Evolutionary conservation across 2,888 invertebrate species (phyloP), one percentile per base, ranked within the genome.

Genomic region (Agrochola lota): DNA sequence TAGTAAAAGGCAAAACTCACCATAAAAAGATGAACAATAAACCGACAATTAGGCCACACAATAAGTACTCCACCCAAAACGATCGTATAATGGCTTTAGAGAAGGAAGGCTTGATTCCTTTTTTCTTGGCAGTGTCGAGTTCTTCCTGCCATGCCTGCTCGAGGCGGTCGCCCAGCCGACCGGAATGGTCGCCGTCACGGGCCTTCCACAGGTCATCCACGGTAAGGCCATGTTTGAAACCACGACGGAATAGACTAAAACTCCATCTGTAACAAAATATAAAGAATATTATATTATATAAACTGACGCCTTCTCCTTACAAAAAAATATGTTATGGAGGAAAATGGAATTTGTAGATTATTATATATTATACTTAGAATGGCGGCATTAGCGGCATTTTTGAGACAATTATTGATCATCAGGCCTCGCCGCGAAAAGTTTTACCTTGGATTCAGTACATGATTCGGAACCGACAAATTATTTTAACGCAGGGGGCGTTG

Each of bases 111-210:
- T 97, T 96, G 57, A 93, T 92, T n/a, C 96, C 96, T 69, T 93
- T 92, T 78, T 93, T 93, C 69, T 95, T 94, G 1, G 97, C 96
- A 64, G 92, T 92, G 67, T 94, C 92, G 35, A 97, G 83, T 92
- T 98, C 98, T 60, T 95, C 92, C 66, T 97, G 94, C 98, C 98
- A 98, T 76, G 97, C 97, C 95, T 95, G 96, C 93, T 98, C 98
- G 60, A 98, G 94, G 30, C 95, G 95, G 91, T 98, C 97, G 15
- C 98, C 98, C 23, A 98, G 95, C n/a, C 94, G 93, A 78, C 97
- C 97, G 0, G 98, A 98, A 67, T 96, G 94, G 92, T 98, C 98
- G 30, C 94, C 94, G 2, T 96, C 94, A 30, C 97, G 94, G 15
- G 97, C 97, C 90, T 97, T 97, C 94, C 97, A 98, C 43, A 98